Base-by-base conservation (phyloP, 1,140 invertebrate genomes). In the Oedothorax gibbosus region DNA sequence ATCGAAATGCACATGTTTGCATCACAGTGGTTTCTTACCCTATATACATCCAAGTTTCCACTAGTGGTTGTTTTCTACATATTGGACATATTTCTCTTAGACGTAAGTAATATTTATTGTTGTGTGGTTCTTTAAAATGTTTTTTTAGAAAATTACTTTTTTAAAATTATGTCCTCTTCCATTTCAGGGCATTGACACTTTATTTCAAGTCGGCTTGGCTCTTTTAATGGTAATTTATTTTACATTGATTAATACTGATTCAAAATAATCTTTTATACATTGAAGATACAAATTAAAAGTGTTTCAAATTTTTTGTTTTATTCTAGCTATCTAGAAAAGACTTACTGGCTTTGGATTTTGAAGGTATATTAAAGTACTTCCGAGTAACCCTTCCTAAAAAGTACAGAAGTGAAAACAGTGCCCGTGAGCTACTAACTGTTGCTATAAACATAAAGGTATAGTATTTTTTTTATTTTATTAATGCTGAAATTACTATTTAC, bases 1-100 rank as follows among this genome's bases (percentile, higher is more conserved):
- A 77, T 99, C 66, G 98, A 99, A 91, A 95, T 97, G 77, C 98
- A 99, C 91, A 99, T 99, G 98, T 99, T 97, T 91, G 98, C 98
- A 35, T 97, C 96, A 54, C 98, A 99, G 91, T 99, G 99, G 99
- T 99, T 99, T 92, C 93, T 99, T 35, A 99, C 98, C 0, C 91
- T 99, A 14, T 99, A 98, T 91, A 99, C 98, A 5, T 98, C 98
- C 15, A 95, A 99, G 89, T 99, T 99, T 91, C 98, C 98, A 5
- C 91, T 99, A 0, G 96, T 95, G 89, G 94, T 99, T 90, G 99
- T 99, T 14, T 99, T 99, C 91, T 96, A 97, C 89, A 98, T 99
- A 82, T 91, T 99, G 21, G 98, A 99, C 89, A 93, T 99, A 54
- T 99, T 99, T 90, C 92, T 99, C 9, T 87, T 90, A 20, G 90